phyloP scores from a whole-genome alignment of 2,113 vertebrate species.

The Diphyllodes magnificus region DNA sequence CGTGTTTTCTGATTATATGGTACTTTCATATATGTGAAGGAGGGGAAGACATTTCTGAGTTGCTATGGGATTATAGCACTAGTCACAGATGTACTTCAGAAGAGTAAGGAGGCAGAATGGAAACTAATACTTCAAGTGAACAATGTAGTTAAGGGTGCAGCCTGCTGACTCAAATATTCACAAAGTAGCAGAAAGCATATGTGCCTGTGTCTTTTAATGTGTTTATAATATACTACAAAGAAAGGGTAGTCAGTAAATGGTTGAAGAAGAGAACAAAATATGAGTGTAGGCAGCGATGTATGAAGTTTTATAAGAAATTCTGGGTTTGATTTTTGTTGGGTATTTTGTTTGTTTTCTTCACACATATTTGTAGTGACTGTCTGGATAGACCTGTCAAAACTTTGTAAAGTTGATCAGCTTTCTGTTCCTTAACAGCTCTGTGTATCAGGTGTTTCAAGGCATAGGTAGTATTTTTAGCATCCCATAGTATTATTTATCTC shows the following conservation, averaged over 20 bases:
- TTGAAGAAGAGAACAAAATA: background rate
- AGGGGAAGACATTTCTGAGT: background rate
- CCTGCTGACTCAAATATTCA: background rate
- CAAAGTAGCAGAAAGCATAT: background rate
- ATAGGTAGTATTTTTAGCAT: background rate
- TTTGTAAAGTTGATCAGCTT: background rate
- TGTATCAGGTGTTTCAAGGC: background rate
- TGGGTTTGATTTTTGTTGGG: background rate
- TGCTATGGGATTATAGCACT: background rate
- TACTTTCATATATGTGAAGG: background rate
- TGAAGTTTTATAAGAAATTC: background rate
- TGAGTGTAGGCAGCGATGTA: background rate
- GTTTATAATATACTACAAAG: background rate
- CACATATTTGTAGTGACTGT: accelerated
- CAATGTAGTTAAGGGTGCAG: background rate
- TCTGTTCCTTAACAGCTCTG: background rate
- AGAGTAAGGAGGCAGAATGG: background rate
- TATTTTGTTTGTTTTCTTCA: background rate
- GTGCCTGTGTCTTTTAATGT: background rate
- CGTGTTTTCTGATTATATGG: background rate
- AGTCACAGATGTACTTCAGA: background rate
- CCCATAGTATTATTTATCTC: background rate
- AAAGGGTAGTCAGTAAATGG: background rate
- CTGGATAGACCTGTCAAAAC: background rate
- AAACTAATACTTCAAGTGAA: background rate